These are phyloP conservation scores for Netelia melanura DNA, from an alignment of 2,888 invertebrate genomes.

Conservation along the genomic window DNA sequence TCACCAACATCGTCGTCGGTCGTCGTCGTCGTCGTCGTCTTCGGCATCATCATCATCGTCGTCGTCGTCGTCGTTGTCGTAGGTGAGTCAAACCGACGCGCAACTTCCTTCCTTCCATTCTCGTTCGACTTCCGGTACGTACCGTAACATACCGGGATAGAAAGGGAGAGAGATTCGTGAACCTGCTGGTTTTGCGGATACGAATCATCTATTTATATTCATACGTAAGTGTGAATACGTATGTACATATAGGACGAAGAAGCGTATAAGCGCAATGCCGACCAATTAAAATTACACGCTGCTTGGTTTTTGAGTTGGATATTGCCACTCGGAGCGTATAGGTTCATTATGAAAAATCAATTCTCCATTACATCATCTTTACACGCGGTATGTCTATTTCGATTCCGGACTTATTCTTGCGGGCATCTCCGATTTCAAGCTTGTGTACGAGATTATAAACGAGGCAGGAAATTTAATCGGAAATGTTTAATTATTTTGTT, in stretches of 20 bases:
- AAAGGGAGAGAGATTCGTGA: constrained; percentile 55
- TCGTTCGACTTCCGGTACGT: constrained; percentile 75
- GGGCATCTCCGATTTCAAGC: background rate
- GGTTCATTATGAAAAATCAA: constrained; percentile 16
- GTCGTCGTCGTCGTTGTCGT: constrained; percentile 60
- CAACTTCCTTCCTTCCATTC: constrained; percentile 79
- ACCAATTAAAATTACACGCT: constrained; percentile 61
- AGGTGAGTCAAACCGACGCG: constrained; percentile 74
- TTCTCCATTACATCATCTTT: constrained; percentile 13
- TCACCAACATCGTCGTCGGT: no score
- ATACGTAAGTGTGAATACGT: background rate
- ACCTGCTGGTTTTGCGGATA: constrained; percentile 38
- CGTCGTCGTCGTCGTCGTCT: background rate
- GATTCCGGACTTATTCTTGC: background rate
- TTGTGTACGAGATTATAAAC: no score
- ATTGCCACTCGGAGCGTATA: constrained; percentile 7
- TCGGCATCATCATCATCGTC: background rate
- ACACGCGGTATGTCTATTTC: background rate
- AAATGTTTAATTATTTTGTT: no score
- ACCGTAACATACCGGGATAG: constrained; percentile 54
- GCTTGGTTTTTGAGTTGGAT: constrained; percentile 32
- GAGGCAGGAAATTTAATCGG: no score
- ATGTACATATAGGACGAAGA: background rate
- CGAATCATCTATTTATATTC: constrained; percentile 39
- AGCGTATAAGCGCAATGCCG: constrained; percentile 33